Evolutionary conservation across 1,140 invertebrate genomes (phyloP).

Genomic region (Lasioglossum albipes): DNA sequence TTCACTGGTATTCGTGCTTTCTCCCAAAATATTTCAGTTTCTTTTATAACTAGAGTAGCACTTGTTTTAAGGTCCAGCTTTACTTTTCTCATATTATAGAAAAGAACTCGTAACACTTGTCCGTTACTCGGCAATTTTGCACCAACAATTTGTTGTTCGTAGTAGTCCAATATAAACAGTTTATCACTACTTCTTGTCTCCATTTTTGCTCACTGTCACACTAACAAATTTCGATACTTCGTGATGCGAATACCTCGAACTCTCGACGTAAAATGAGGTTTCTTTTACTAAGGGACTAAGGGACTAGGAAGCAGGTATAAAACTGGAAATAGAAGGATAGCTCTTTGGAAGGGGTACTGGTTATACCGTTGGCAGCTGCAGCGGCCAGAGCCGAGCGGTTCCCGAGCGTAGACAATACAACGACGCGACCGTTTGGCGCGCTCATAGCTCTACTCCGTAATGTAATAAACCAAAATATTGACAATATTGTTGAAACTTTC

Average conservation of each 20-base stretch:
- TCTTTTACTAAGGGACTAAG: too few species aligned
- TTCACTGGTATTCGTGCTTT: background rate
- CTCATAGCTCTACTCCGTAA: too few species aligned
- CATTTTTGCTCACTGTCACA: background rate
- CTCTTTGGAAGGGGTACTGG: too few species aligned
- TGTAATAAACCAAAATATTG: too few species aligned
- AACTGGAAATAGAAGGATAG: too few species aligned
- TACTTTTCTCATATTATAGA: conserved; percentile 16
- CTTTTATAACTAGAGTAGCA: background rate
- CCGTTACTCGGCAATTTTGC: conserved; percentile 15
- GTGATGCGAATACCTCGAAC: background rate
- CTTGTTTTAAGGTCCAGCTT: background rate
- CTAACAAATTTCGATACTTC: background rate
- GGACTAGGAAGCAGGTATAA: too few species aligned
- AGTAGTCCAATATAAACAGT: conserved; percentile 8
- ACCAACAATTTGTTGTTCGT: conserved; percentile 11
- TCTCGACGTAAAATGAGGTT: background rate
- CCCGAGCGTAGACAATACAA: too few species aligned
- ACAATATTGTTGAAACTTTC: too few species aligned
- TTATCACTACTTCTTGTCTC: background rate
- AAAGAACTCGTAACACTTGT: conserved; percentile 21
- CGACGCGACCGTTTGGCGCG: too few species aligned
- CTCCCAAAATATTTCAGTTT: background rate
- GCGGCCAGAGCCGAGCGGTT: too few species aligned
- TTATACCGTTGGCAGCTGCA: too few species aligned